Evolutionary conservation across 1,140 invertebrate species (phyloP), one percentile per base, ranked within the genome.

Genomic region (Eulimnadia texana): DNA sequence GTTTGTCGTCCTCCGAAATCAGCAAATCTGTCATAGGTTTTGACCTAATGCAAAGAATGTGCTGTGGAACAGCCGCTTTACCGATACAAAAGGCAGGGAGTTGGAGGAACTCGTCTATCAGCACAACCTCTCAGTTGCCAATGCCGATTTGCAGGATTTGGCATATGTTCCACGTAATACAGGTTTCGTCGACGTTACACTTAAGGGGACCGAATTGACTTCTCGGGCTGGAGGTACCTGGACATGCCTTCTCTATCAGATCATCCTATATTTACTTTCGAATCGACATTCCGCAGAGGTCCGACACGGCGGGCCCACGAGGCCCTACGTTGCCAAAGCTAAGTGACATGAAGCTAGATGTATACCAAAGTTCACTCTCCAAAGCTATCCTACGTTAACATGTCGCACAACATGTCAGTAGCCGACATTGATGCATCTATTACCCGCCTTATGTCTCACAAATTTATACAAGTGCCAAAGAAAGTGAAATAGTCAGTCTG

Each of bases 211-310:
- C 20, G 29, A 19, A n/a, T 57, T 13, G 20, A 3, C 11, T 13
- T 29, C 33, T 3, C 24, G 9, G 19, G 24, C 27, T 57, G 54
- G 54, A 28, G 22, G 10, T 57, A 28, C 19, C 54, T 29, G 9
- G 6, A 3, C 20, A 57, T 33, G 2, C 24, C 24, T 19, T 57
- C 54, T 2, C 24, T 57, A 11, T 57, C 54, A 20, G 54, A 57
- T 19, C 54, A 57, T 19, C 54, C 54, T 29, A 29, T 29, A 57
- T 57, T 3, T 57, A 28, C 27, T 57, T 57, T n/a, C 19, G 33
- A 13, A n/a, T 57, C 16, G 6, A 42, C 33, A 42, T 6, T 16
- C 33, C 33, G 16, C 6, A 42, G n/a, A n/a, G n/a, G n/a, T n/a
- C 33, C 33, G 16, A 6, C 33, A 42, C 16, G 16, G 33, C n/a